Evolutionary conservation across 64 coral and sea anemone genomes (phyloP), one percentile per base, ranked within the genome.

Genomic region (Hydrozoanthus tunicans): DNA sequence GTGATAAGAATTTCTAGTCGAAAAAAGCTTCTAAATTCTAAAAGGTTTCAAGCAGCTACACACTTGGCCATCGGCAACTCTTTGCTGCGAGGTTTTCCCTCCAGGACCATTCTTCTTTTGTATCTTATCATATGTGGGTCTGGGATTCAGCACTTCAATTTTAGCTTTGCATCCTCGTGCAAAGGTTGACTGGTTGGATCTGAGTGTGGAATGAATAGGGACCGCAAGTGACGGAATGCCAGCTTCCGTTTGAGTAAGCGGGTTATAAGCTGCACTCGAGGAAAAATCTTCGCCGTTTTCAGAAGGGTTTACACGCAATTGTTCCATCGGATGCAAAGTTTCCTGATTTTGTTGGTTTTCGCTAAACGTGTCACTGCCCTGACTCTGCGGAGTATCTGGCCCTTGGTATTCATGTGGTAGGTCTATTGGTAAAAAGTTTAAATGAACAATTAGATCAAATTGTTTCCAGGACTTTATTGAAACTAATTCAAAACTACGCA

Each of bases 81-180:
- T 8, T 62, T 81, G 79, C 43, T 81, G 58, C 12, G 79, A 81
- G 26, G 3, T 51, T 64, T 52, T 81, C 9, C 79, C 79, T 63
- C 79, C 79, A 6, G 79, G 59, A 11, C 79, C 79, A 51, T 9
- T 63, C 64, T 81, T 81, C 25, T 64, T 81, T 27, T 81, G 79
- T 64, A 32, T 9, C 51, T 81, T 81, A 12, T 62, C 27, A 12
- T 81, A 81, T 32, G 5, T 27, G 3, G 9, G 25, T 8, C 23
- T 81, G 62, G 79, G 79, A 10, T 81, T 81, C 51, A 81, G 51
- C 59, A 81, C 59, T 51, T 52, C 79, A 8, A 81, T 81, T 64
- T 27, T 62, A 9, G 59, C 1, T 51, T 64, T 81, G 1, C 51
- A 9, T 32, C 79, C 79, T 5, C 64, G 58, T 10, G 59, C 79